Base-by-base conservation (phyloP, 2,888 invertebrate genomes). In the Zaprionus bogoriensis region DNA sequence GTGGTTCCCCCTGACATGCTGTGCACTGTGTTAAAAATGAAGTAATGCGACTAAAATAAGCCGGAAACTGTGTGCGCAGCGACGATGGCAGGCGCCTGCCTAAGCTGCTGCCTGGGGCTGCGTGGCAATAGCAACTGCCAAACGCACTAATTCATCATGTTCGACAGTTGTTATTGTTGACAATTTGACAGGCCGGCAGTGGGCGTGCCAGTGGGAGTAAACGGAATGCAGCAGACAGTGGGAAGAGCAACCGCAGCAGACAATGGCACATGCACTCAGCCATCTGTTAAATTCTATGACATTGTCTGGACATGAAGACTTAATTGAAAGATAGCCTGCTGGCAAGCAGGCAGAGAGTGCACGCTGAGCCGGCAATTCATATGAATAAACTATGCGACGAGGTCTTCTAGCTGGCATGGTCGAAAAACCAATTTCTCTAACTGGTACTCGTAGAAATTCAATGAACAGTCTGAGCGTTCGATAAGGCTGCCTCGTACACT, bases 71-170 rank as follows among this genome's bases (percentile, higher is more conserved):
- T 39, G 48, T 14, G 9, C 10, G 10, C 6, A 27, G 23, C 6
- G 45, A 47, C 47, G 39, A 38, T n/a, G 9, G 10, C 9, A 27
- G n/a, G 10, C n/a, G 3, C n/a, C 10, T 27, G 10, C 27, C 10
- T n/a, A 5, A 12, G 12, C 14, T 30, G 5, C 6, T 27, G 27
- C 27, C 4, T 4, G 27, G n/a, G 27, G 10, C 27, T 27, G n/a
- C 27, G 45, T n/a, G 41, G 23, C 23, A 25, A n/a, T 17, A 51
- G 7, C 7, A 65, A 67, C 63, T 68, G 72, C 14, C 57, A 58
- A 28, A 39, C 45, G 48, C 54, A 64, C 65, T 68, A 76, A 86
- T 86, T 76, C 66, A 86, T 83, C 86, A 68, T 79, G 86, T 82
- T 85, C 76, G 83, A 79, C 69, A 75, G 53, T 53, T 60, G 64